Evolutionary conservation across 2,113 vertebrate genomes (phyloP), one percentile per base, ranked within the genome.

Genomic region (Melanerpes aurifrons): DNA sequence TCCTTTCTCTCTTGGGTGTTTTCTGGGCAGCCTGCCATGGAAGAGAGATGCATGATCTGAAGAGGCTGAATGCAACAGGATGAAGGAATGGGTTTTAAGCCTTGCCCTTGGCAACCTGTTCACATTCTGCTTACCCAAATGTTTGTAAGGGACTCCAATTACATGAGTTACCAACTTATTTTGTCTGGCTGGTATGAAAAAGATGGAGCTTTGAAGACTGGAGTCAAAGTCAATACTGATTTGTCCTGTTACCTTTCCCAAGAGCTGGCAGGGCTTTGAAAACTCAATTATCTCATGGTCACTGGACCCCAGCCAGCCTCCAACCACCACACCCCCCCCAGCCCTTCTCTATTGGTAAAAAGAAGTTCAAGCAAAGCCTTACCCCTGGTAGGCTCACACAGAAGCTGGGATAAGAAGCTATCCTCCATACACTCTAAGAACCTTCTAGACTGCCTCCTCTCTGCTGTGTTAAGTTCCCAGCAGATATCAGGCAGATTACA

Each of bases 201-300:
- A 86, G 69, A 61, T 43, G 73, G 66, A 73, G 40, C 56, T 66
- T 62, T 83, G 69, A 58, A 92, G 50, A 20, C 50, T 35, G 22
- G 68, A 86, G 31, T 70, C 66, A 82, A 82, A 87, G 86, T 83
- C 92, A 83, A 31, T 62, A 73, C 82, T 88, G 92, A 66, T 66
- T 91, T 76, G 63, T 68, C 37, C 31, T 69, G 9, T 76, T 86
- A 31, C 68, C 59, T 54, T 35, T 77, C 54, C 31, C 32, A 3
- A 24, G 59, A 72, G 35, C 54, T 16, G 20, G 17, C 59, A 50
- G 25, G 2, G 8, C 32, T 74, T 40, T 40, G 40, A 40, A 40
- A 40, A 40, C 40, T 40, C 40, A 40, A 40, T 40, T 40, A 40
- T 40, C 40, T 40, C 40, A 40, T 40, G 40, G 40, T 40, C 40